phyloP scores from a whole-genome alignment of 2,888 invertebrate species.

The Temnothorax unifasciatus region DNA sequence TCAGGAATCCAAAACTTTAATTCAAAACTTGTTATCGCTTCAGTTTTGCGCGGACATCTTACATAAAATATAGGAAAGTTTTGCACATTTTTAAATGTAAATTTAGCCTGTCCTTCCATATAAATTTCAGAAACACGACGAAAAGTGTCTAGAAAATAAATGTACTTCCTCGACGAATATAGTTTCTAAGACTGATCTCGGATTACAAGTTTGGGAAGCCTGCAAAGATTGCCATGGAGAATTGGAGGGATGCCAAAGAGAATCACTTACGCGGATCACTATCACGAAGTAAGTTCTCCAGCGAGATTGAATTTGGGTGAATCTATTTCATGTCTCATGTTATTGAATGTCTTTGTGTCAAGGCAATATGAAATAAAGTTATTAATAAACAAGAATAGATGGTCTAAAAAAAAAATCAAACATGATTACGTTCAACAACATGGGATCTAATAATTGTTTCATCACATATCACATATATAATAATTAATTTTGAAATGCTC shows the following conservation, averaged over 20 bases:
- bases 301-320: neutral
- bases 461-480: neutral
- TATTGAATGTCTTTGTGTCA: neutral
- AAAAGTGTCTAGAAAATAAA: conserved; percentile 24
- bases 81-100: neutral
- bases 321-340: neutral
- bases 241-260: conserved; percentile 69
- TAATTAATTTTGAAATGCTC: neutral
- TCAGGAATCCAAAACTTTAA: neutral
- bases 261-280: conserved; percentile 72
- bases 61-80: neutral
- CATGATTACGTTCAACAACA: neutral
- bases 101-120: neutral
- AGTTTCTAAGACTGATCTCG: conserved; percentile 61
- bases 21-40: neutral
- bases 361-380: neutral
- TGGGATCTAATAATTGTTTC: neutral
- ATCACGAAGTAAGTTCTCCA: conserved; percentile 77
- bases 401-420: neutral
- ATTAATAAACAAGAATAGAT: neutral
- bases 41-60: neutral
- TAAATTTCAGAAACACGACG: conserved; percentile 47
- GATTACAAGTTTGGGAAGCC: conserved; percentile 72
- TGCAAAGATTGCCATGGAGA: conserved; percentile 77
- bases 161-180: conserved; percentile 70